Evolutionary conservation across 2,888 invertebrate genomes (phyloP), one percentile per base, ranked within the genome.

Genomic region (Arenicola marina): DNA sequence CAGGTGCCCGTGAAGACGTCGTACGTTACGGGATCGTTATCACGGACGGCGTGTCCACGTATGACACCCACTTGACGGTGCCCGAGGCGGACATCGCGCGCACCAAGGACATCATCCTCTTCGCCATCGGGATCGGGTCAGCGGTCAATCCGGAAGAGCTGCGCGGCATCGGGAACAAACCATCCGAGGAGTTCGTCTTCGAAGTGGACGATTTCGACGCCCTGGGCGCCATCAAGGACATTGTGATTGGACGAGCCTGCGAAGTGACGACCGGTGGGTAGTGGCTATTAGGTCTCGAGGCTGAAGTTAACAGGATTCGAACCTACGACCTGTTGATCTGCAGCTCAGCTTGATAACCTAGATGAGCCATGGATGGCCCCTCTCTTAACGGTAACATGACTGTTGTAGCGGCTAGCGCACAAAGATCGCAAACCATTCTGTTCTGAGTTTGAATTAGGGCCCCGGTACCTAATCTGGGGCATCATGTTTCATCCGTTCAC

Each of bases 1-100:
- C 26, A 57, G 57, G 57, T 28, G 59, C 48, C 4, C 48, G 59
- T 4, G 32, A 7, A 4, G 26, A 51, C 4, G 51, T 26, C 11
- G 51, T 51, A 24, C n/a, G 51, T 4, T 15, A 51, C 24, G 53
- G 60, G 4, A 53, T 59, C n/a, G 54, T 59, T 4, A 59, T 59
- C 53, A 59, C 60, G 4, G 60, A 59, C 31, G 60, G 60, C 26
- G 60, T 28, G 44, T 34, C 60, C 2, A 78, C 77, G 59, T 62
- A 76, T 15, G 72, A 76, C 59, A 67, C 69, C 29, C 62, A 70
- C 29, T 73, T 75, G 55, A 78, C 77, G 2, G 60, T 78, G 3
- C 73, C 74, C 0, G 73, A 74, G 11, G 79, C 78, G 0, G 63
- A 69, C 1, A 67, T 65, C 21, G 69, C 77, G 15, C 78, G 57